A percentile compares a stretch with the other conserved stretches of the same genome.
phyloP scores from a whole-genome alignment of 2,797 vertebrate species.

The Acanthurus tractus region DNA sequence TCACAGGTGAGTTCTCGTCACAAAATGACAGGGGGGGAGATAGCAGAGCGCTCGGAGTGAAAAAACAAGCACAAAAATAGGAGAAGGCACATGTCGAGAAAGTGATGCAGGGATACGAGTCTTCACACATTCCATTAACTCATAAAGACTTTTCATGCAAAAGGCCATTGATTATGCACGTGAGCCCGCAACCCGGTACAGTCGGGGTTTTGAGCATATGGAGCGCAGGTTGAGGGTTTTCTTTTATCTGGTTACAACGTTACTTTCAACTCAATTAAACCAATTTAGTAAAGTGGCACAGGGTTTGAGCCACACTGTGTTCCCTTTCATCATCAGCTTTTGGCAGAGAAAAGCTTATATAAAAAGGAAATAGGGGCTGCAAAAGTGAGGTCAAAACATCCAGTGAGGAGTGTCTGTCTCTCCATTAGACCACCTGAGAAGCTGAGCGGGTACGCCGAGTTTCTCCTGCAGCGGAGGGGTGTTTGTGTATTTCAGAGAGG shows the following conservation, averaged over 20 bases:
- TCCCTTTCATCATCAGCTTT: conserved; percentile 49
- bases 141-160: conserved; percentile 35
- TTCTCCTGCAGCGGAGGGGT: conserved; percentile 29
- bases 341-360: conserved; percentile 34
- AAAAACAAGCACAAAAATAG: conserved; percentile 68
- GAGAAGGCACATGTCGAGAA: conserved; percentile 61
- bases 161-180: conserved; percentile 52
- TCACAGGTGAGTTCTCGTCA: conserved; percentile 78
- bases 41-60: conserved; percentile 38
- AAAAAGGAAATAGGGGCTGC: conserved; percentile 38
- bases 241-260: conserved; percentile 47
- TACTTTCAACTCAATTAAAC: conserved; percentile 47
- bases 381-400: conserved; percentile 56
- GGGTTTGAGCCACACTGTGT: conserved; percentile 27
- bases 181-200: conserved; percentile 17
- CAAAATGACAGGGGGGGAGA: conserved; percentile 76
- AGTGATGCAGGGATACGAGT: conserved; percentile 38
- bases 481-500: conserved; percentile 22
- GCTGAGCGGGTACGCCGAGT: conserved; percentile 35
- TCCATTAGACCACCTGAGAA: conserved; percentile 50
- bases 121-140: conserved; percentile 46
- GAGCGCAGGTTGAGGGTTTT: conserved; percentile 26
- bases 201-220: conserved; percentile 23
- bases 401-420: conserved; percentile 34
- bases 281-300: conserved; percentile 39